Conservation (phyloP, 1,140 invertebrate genomes). For the Hylyphantes graminicola region DNA sequence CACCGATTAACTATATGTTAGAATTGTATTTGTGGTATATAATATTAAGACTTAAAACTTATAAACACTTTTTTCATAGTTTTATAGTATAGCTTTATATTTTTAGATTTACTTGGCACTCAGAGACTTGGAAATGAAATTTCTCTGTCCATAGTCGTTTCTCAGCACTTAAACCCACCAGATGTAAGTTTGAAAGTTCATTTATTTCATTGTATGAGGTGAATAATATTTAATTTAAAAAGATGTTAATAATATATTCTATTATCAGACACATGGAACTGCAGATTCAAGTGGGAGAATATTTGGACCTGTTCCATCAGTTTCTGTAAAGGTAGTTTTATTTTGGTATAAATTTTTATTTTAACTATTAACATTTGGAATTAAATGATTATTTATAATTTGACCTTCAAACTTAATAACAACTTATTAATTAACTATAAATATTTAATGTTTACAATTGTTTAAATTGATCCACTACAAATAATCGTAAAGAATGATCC, state of each 20-base stretch:
- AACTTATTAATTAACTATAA: no score
- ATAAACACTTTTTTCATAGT: no score
- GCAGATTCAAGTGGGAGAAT: background rate
- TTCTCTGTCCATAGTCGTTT: slow-evolving; percentile 38
- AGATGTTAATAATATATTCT: background rate
- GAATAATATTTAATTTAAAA: background rate
- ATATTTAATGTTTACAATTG: no score
- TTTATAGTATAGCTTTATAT: background rate
- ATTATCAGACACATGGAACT: slow-evolving; percentile 13
- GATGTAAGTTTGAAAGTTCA: slow-evolving; percentile 36
- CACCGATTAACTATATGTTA: no score
- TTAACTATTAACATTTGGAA: no score
- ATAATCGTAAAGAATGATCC: no score
- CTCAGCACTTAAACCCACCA: slow-evolving; percentile 29
- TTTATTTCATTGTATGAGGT: background rate
- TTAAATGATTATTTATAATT: no score
- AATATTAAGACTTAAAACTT: no score
- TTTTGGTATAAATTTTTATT: no score
- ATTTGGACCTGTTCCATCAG: background rate
- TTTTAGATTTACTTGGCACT: slow-evolving; percentile 57
- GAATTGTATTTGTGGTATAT: no score
- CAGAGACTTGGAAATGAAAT: slow-evolving; percentile 58
- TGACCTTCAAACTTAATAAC: no score
- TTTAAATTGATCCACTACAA: no score
- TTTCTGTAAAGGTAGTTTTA: slow-evolving; percentile 18